Conservation (phyloP, 1,140 invertebrate species). For the Macrobrachium nipponense region DNA sequence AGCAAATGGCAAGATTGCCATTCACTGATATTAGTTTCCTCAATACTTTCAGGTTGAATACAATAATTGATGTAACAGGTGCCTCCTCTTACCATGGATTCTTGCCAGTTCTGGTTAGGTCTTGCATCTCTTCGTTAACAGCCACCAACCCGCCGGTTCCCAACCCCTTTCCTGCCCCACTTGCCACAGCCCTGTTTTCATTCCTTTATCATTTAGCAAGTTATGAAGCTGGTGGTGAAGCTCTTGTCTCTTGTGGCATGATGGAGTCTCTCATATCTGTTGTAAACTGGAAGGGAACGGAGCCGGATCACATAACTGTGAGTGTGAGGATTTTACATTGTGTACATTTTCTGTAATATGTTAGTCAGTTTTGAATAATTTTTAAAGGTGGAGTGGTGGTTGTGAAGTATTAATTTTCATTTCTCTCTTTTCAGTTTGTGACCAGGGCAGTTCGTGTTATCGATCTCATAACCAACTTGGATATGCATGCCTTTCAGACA, state of each 20-base stretch:
- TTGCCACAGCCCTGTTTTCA: conserved; percentile 90
- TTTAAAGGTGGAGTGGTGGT: background rate
- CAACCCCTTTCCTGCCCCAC: conserved; percentile 65
- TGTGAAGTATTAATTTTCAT: background rate
- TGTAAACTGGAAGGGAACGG: conserved; percentile 87
- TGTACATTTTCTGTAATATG: background rate
- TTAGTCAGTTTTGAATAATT: conserved; percentile 3
- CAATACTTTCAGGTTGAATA: conserved; percentile 70
- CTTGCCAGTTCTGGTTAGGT: conserved; percentile 85
- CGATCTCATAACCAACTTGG: conserved; percentile 91
- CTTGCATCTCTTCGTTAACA: conserved; percentile 85
- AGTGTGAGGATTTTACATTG: conserved; percentile 61
- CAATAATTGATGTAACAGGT: conserved; percentile 92
- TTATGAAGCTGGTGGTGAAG: conserved; percentile 89
- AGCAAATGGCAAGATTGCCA: background rate
- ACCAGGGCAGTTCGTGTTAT: conserved; percentile 92
- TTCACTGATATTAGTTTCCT: conserved; percentile 8
- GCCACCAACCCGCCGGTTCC: conserved; percentile 70
- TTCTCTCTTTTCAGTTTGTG: conserved; percentile 76
- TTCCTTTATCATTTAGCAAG: conserved; percentile 92
- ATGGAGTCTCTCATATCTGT: conserved; percentile 91
- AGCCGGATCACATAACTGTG: conserved; percentile 90
- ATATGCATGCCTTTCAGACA: conserved; percentile 90
- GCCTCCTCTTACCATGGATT: conserved; percentile 91
- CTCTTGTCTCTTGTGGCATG: conserved; percentile 90